Evolutionary conservation across 2,113 vertebrate species (phyloP).

Genomic region (Thomomys bottae): DNA sequence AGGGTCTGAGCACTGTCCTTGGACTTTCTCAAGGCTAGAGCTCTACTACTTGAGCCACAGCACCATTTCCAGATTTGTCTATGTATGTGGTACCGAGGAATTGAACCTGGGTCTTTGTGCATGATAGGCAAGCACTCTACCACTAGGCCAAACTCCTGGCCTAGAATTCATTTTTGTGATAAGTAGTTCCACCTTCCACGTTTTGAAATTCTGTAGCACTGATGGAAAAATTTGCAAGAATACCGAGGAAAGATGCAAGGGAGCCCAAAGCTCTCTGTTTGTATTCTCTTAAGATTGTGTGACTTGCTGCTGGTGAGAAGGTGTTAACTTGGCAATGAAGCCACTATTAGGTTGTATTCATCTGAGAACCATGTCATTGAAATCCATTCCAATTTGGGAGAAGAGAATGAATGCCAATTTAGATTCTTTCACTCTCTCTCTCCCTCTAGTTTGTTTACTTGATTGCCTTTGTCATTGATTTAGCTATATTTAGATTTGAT

Average conservation of each 20-base stretch:
- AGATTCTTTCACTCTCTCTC: not conserved
- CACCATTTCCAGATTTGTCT: too few species aligned
- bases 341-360: not conserved
- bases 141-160: too few species aligned
- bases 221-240: not conserved
- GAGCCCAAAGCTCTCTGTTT: not conserved
- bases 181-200: not conserved
- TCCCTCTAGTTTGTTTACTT: not conserved
- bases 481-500: slow-evolving; percentile 33
- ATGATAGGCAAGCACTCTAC: too few species aligned
- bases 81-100: too few species aligned
- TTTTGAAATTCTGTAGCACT: slow-evolving; percentile 6
- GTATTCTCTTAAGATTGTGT: slow-evolving; percentile 25
- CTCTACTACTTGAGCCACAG: too few species aligned
- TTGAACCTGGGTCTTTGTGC: too few species aligned
- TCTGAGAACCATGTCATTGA: not conserved
- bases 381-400: not conserved
- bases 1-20: too few species aligned
- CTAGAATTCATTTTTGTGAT: too few species aligned
- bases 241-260: not conserved
- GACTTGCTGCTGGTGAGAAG: slow-evolving; percentile 24
- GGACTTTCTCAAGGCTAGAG: too few species aligned
- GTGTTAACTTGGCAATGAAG: slow-evolving; percentile 20
- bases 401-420: not conserved
- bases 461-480: slow-evolving; percentile 7